Evolutionary conservation across 1,140 invertebrate genomes (phyloP).

Genomic region (Eufriesea mexicana): DNA sequence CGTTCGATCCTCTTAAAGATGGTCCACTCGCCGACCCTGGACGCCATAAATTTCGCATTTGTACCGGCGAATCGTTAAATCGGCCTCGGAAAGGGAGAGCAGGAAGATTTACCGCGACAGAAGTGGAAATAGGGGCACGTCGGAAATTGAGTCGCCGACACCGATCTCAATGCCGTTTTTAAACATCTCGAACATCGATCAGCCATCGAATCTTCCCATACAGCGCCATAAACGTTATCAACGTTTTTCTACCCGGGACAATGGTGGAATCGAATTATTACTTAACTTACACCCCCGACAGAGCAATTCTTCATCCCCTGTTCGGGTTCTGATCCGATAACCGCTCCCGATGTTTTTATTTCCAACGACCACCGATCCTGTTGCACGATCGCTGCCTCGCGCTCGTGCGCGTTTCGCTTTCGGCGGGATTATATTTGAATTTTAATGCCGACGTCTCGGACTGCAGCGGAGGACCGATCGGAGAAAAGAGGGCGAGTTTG

Average conservation of each 20-base stretch:
- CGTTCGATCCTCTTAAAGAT: slow-evolving; percentile 5
- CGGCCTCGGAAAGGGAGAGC: background rate
- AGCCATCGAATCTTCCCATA: background rate
- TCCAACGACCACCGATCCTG: background rate
- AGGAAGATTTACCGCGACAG: slow-evolving; percentile 19
- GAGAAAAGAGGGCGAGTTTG: slow-evolving; percentile 63
- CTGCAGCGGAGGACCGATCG: slow-evolving; percentile 50
- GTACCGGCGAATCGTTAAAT: slow-evolving; percentile 4
- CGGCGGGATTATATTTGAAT: slow-evolving; percentile 75
- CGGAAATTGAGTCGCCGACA: slow-evolving; percentile 4
- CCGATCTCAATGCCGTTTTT: background rate
- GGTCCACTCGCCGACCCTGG: background rate
- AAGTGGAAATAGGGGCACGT: slow-evolving; percentile 6
- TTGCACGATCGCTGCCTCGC: background rate
- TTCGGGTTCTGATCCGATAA: background rate
- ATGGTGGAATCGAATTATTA: background rate
- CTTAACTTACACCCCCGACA: background rate
- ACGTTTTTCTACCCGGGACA: too few relatives aligned
- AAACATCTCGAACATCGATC: background rate
- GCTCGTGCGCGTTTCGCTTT: slow-evolving; percentile 55
- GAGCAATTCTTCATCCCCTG: background rate
- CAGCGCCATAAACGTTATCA: too few relatives aligned
- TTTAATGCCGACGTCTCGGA: slow-evolving; percentile 64
- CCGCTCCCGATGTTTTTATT: background rate
- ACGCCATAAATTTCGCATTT: slow-evolving; percentile 39